phyloP scores from a whole-genome alignment of 2,888 invertebrate genomes.

The Lithophane semibrunnea region DNA sequence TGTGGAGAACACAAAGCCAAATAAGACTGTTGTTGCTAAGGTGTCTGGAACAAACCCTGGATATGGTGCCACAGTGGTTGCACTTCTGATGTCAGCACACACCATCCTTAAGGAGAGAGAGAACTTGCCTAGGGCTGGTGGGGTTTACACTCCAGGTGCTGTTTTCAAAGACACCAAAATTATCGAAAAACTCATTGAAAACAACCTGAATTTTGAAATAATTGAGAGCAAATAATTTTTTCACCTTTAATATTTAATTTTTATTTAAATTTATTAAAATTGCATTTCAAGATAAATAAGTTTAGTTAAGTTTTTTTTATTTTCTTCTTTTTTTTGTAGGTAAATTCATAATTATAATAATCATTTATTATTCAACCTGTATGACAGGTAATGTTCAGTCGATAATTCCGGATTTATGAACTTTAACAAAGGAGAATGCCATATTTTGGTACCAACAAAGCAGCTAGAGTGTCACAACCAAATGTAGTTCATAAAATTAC shows the following conservation, averaged over 20 bases:
- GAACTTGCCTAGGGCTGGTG: constrained; percentile 94
- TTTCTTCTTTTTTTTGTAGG: background rate
- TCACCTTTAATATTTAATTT: background rate
- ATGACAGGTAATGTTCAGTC: too few relatives aligned
- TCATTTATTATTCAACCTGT: too few relatives aligned
- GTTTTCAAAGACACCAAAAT: constrained; percentile 96
- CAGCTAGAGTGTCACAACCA: too few relatives aligned
- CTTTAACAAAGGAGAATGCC: too few relatives aligned
- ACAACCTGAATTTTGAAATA: constrained; percentile 94
- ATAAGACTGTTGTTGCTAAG: constrained; percentile 92
- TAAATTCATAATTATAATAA: too few relatives aligned
- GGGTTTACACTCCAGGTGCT: constrained; percentile 96
- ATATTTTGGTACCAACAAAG: too few relatives aligned
- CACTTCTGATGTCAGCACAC: constrained; percentile 93
- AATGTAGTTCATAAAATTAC: too few relatives aligned
- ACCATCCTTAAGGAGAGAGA: constrained; percentile 94
- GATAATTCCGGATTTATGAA: too few relatives aligned
- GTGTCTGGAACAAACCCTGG: constrained; percentile 93
- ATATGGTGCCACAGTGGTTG: constrained; percentile 95
- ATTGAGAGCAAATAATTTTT: constrained; percentile 61
- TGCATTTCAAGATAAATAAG: background rate
- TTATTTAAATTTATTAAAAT: background rate
- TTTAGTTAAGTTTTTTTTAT: background rate
- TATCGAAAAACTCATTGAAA: constrained; percentile 93
- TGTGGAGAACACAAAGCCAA: constrained; percentile 90